A percentile compares a stretch with the other conserved stretches of the same genome.
These are phyloP conservation scores for Seira musarum DNA, from an alignment of 2,888 invertebrate species.

Conservation along the genomic window DNA sequence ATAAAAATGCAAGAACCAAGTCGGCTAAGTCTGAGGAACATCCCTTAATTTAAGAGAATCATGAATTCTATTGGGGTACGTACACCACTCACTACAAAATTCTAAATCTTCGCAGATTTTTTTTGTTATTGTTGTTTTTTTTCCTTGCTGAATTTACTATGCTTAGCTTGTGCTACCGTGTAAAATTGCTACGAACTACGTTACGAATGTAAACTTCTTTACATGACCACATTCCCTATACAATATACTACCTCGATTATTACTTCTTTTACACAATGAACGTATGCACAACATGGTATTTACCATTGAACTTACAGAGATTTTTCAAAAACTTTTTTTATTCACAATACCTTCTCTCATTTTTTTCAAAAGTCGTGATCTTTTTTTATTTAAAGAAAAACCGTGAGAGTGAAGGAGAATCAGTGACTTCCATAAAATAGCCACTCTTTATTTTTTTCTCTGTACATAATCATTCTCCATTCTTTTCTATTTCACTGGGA, in stretches of 20 bases:
- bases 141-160: background rate
- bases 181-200: conserved; percentile 3
- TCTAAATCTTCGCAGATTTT: background rate
- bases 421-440: conserved; percentile 7
- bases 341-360: background rate
- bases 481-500: background rate
- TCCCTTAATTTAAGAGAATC: background rate
- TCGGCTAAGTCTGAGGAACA: background rate
- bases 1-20: background rate
- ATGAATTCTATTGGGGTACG: background rate
- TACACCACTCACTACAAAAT: background rate
- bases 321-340: background rate
- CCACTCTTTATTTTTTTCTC: background rate
- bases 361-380: conserved; percentile 12
- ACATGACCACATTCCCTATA: conserved; percentile 18
- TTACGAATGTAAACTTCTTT: conserved; percentile 2
- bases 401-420: conserved; percentile 3
- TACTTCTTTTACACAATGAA: conserved; percentile 17
- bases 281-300: conserved; percentile 2
- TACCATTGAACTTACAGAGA: conserved; percentile 12
- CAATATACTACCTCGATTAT: conserved; percentile 3
- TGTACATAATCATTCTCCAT: conserved; percentile 3
- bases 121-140: background rate
- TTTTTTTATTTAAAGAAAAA: background rate
- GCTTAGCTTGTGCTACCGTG: conserved; percentile 8